Evolutionary conservation across 1,140 invertebrate species (phyloP), one percentile per base, ranked within the genome.

Genomic region (Goniozus legneri): DNA sequence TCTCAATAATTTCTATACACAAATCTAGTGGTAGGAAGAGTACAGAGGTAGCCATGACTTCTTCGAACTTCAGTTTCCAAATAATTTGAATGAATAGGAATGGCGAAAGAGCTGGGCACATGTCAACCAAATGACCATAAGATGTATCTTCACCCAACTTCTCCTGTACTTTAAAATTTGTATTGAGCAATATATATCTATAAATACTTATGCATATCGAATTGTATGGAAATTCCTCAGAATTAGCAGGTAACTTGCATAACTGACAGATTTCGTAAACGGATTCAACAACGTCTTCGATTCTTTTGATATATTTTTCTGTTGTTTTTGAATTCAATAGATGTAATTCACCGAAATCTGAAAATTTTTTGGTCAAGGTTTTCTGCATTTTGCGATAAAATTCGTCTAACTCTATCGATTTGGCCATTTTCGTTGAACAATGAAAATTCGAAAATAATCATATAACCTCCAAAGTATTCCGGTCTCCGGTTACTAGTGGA

Each of bases 51-150:
- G 53, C 43, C 6, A 75, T 33, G 18, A 76, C 44, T 3, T 62
- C 45, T 2, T 75, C 71, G n/a, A 60, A 74, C 2, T 60, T 41
- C 0, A 74, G 34, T 3, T 30, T 33, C 62, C 66, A 74, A 1
- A 71, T 8, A 38, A 76, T 63, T 57, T 73, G 66, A 16, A 69
- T 42, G 8, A 74, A 54, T 2, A 76, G 40, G 41, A 67, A 74
- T 0, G 64, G 63, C 3, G 72, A 74, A 13, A 74, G 19, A n/a
- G 67, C 43, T n/a, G 70, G 65, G 41, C 64, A 70, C 36, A 67
- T 64, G 19, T 69, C 61, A 1, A 72, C 65, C 8, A 73, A 49
- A 42, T 71, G 62, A 15, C 60, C 65, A 42, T 50, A 50, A 0
- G 40, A 13, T 13, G 56, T 36, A 35, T 75, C 70, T 15, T 76